These are phyloP conservation scores for Carterocephalus palaemon DNA, from an alignment of 2,888 invertebrate genomes.

Conservation along the genomic window DNA sequence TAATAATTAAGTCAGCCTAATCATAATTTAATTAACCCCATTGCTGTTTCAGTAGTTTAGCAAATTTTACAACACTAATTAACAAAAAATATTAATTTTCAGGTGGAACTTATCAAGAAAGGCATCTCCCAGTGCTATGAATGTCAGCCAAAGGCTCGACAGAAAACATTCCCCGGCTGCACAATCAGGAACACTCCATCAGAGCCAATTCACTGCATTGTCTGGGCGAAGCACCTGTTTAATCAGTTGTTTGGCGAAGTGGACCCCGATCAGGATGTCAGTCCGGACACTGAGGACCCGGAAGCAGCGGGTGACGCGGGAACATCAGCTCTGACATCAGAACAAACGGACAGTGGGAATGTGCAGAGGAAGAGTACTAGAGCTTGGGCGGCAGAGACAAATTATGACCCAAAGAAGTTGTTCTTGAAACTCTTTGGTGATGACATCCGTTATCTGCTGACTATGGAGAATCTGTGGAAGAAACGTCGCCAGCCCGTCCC, in stretches of 20 bases:
- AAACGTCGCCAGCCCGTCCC: conserved; percentile 91
- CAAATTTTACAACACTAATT: no score
- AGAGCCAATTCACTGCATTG: conserved; percentile 99
- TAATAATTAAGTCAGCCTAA: no score
- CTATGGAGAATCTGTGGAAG: conserved; percentile 98
- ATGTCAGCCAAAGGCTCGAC: conserved; percentile 93
- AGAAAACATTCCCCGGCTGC: conserved; percentile 97
- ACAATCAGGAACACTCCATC: conserved; percentile 99
- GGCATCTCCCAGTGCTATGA: conserved; percentile 97
- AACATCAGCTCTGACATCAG: conserved; percentile 72
- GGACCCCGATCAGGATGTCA: conserved; percentile 97
- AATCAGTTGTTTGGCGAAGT: conserved; percentile 99
- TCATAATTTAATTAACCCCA: no score
- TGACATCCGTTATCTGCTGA: conserved; percentile 95
- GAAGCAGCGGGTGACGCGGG: conserved; percentile 89
- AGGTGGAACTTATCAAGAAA: conserved; percentile 91
- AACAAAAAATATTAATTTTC: no score
- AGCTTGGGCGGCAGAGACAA: conserved; percentile 90
- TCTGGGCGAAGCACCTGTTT: conserved; percentile 99
- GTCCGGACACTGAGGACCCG: conserved; percentile 97
- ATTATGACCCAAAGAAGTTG: conserved; percentile 90
- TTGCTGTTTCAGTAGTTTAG: no score
- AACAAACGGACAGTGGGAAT: conserved; percentile 72
- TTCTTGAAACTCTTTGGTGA: conserved; percentile 96
- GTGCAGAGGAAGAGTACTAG: conserved; percentile 86